Percentiles rank a stretch among this genome's conserved stretches.
phyloP scores from a whole-genome alignment of 2,113 vertebrate genomes.

The Melierax canorus region DNA sequence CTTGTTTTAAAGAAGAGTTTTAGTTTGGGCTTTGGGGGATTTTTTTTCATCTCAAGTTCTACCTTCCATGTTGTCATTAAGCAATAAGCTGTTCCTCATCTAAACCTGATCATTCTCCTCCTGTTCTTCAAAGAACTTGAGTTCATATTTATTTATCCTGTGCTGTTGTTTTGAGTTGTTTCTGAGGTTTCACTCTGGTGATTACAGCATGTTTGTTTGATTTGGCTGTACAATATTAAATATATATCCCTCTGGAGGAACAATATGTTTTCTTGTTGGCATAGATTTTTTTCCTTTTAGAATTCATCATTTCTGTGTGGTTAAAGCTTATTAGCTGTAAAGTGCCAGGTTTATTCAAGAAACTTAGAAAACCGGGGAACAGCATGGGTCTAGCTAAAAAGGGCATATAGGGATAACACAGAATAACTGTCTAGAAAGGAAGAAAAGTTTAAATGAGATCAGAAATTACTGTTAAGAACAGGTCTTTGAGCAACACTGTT shows the following conservation, averaged over 20 bases:
- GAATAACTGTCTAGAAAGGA: background rate
- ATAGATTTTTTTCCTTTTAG: background rate
- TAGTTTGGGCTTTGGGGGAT: too few species aligned
- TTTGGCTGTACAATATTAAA: conserved; percentile 39
- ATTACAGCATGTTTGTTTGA: conserved; percentile 55
- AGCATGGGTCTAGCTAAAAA: background rate
- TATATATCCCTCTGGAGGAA: conserved; percentile 29
- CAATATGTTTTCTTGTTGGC: conserved; percentile 30
- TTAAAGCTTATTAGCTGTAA: background rate
- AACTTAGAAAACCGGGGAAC: background rate
- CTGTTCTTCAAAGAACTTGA: conserved; percentile 9
- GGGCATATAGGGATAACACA: background rate
- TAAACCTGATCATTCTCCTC: background rate
- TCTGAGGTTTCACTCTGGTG: conserved; percentile 38
- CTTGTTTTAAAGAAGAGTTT: background rate
- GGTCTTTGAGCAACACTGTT: background rate
- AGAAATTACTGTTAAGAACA: background rate
- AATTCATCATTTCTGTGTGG: background rate
- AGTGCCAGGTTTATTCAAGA: conserved; percentile 4
- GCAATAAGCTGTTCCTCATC: background rate
- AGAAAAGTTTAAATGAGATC: background rate
- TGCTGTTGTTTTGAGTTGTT: conserved; percentile 35
- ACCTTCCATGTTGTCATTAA: background rate
- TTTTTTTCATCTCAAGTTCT: background rate
- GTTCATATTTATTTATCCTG: conserved; percentile 56